A percentile compares a stretch with the other conserved stretches of the same genome.
These are phyloP conservation scores for Poecilia picta DNA, from an alignment of 2,797 vertebrate species.

Conservation along the genomic window DNA sequence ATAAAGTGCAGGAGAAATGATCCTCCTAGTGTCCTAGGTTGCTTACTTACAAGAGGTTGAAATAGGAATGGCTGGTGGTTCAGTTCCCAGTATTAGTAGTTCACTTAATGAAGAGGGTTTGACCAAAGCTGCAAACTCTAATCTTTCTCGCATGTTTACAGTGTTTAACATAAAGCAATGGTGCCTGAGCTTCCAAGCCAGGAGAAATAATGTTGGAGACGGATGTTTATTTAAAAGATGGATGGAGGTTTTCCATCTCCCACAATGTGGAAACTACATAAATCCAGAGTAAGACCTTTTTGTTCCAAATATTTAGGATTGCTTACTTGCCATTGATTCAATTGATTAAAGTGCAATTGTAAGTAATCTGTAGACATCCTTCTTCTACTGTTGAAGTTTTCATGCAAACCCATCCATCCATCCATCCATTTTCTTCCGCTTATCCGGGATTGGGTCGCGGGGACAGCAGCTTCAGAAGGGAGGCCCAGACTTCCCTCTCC, in stretches of 20 bases:
- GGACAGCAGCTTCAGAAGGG: too few relatives aligned
- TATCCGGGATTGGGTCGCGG: too few relatives aligned
- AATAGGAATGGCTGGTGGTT: neutral
- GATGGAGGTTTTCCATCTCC: neutral
- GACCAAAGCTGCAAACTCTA: neutral
- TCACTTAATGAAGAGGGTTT: neutral
- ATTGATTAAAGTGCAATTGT: neutral
- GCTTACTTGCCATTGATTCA: neutral
- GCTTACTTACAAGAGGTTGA: neutral
- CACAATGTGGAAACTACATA: neutral
- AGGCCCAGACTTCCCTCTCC: too few relatives aligned
- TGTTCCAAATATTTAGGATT: neutral
- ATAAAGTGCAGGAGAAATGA: slow-evolving; percentile 34
- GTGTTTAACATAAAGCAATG: neutral
- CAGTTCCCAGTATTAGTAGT: too few relatives aligned
- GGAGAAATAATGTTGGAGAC: neutral
- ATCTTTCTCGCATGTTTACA: neutral
- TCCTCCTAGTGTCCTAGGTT: slow-evolving; percentile 3
- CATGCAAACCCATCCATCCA: neutral
- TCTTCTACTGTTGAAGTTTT: neutral
- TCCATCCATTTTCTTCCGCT: too few relatives aligned
- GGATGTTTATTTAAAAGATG: neutral
- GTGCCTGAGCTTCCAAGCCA: neutral
- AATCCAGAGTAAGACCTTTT: neutral
- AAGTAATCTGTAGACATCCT: too few relatives aligned